Base-by-base conservation (phyloP, 2,888 invertebrate species). In the Oscheius onirici region DNA sequence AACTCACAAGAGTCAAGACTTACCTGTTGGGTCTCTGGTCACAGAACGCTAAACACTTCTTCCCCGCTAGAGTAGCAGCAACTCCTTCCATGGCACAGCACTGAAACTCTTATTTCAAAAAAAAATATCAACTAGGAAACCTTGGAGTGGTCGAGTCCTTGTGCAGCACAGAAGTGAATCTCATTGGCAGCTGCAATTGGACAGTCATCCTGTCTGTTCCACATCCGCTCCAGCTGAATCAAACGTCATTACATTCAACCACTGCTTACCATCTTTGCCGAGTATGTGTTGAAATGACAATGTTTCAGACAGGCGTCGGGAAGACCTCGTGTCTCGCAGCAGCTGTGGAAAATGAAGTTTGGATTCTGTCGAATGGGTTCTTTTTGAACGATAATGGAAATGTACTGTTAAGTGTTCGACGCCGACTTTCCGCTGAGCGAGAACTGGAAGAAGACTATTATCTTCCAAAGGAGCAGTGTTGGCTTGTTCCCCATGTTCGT, bases 101-200 rank as follows among this genome's bases (percentile, higher is more conserved):
- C 61, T 72, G 40, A 28, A 73, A 61, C 15, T 43, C 10, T 15
- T n/a, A 20, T 43, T 40, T 8, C 26, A 10, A 51, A 51, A 51
- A 51, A 24, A 17, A 13, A 22, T 15, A 46, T 46, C 17, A 10
- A n/a, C 3, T 10, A 46, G 46, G 17, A 46, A 17, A 71, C 71
- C 71, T 28, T 41, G 6, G 71, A 43, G 54, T 83, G 83, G 65
- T 83, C 82, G 6, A 78, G 66, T 26, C 83, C 80, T 67, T 81
- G 80, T 10, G 82, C 83, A 11, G 83, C 83, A 70, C 83, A 83
- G 63, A 74, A 84, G 54, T 84, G 84, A 24, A 84, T 79, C 57
- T 84, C 84, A 44, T 83, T 80, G 41, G 83, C 72, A 1, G 84
- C 83, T 15, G 80, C 80, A 46, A 84, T 76, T 5, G 84, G 84